These are phyloP conservation scores for Hormaphis cornu DNA, from an alignment of 1,140 invertebrate genomes.

Conservation along the genomic window DNA sequence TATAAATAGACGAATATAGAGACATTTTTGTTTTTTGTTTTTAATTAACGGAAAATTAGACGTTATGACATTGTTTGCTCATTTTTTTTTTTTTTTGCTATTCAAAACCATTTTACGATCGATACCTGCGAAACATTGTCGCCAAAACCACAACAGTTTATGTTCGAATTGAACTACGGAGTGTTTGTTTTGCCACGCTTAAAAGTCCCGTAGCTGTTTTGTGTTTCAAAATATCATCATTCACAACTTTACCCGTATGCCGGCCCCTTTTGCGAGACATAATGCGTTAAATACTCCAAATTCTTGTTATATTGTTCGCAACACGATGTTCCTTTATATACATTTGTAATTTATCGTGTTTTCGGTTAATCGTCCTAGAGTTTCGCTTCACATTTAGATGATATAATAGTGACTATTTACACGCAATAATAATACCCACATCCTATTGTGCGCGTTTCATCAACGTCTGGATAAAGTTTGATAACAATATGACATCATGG, in stretches of 20 bases:
- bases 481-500: too few species aligned
- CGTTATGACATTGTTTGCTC: too few species aligned
- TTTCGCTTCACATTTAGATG: neutral
- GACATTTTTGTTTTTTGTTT: too few species aligned
- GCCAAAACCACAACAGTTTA: neutral
- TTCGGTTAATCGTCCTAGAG: neutral
- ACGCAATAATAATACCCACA: too few species aligned
- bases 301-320: slow-evolving; percentile 11
- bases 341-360: neutral
- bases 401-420: too few species aligned
- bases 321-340: neutral
- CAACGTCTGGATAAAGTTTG: too few species aligned
- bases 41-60: too few species aligned
- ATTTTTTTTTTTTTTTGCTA: too few species aligned
- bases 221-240: neutral
- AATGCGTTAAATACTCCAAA: neutral
- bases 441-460: too few species aligned
- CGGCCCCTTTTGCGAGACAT: neutral
- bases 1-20: too few species aligned
- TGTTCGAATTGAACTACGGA: neutral
- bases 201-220: neutral
- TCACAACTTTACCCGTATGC: neutral
- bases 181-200: neutral
- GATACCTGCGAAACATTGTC: neutral
- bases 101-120: neutral